These are phyloP conservation scores for Gari tellinella DNA, from an alignment of 2,888 invertebrate genomes.

Conservation along the genomic window DNA sequence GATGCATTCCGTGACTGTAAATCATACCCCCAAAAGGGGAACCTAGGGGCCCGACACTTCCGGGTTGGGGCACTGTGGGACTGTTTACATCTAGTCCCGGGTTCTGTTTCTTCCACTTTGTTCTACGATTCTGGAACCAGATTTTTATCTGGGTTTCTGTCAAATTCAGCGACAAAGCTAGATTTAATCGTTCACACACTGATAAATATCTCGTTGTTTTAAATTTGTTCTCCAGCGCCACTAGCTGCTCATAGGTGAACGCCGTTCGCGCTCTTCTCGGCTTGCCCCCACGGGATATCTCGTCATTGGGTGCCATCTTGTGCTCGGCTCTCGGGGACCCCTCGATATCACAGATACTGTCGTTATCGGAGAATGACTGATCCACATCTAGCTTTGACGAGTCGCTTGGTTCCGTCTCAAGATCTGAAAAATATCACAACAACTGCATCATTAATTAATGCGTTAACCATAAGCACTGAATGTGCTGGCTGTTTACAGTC, in stretches of 20 bases:
- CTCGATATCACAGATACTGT: conserved; percentile 53
- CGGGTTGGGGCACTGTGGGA: conserved; percentile 79
- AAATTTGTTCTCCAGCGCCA: conserved; percentile 99
- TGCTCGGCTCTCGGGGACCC: conserved; percentile 34
- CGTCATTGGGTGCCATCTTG: conserved; percentile 36
- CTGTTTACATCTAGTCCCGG: conserved; percentile 96
- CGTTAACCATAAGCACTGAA: no score
- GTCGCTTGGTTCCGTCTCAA: no score
- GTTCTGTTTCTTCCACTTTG: conserved; percentile 99
- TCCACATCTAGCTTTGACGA: conserved; percentile 22
- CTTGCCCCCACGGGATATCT: conserved; percentile 87
- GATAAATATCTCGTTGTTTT: conserved; percentile 97
- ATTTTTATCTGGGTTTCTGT: conserved; percentile 95
- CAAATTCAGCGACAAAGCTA: conserved; percentile 96
- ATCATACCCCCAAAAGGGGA: conserved; percentile 76
- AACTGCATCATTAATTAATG: no score
- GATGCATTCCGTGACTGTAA: conserved; percentile 78
- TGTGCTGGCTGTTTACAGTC: no score
- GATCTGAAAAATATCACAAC: no score
- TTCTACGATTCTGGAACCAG: conserved; percentile 91
- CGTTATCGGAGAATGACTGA: conserved; percentile 45
- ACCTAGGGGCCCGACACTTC: conserved; percentile 72
- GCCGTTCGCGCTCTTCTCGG: conserved; percentile 97
- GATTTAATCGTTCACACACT: conserved; percentile 97
- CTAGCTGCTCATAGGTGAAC: conserved; percentile 98